Evolutionary conservation across 2,797 vertebrate genomes (phyloP), one percentile per base, ranked within the genome.

Genomic region (Coreius guichenoti): DNA sequence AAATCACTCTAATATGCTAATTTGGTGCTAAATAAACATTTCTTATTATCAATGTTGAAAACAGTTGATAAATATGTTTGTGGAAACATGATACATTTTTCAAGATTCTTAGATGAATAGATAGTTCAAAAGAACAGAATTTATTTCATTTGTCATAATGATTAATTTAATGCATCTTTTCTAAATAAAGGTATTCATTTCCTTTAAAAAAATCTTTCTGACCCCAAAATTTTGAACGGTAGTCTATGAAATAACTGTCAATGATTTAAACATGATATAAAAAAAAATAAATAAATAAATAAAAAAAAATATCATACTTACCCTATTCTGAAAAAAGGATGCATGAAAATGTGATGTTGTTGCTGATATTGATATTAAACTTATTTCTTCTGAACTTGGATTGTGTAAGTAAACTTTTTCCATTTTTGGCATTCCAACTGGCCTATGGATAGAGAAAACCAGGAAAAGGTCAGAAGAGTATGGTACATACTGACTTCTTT

Each of bases 381-480:
- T 97, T 93, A 98, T 99, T 97, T 99, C 98, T 96, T 99, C 98
- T 96, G 97, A 95, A 94, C 98, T 99, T 94, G 98, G 98, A 94
- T 99, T 99, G 94, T 99, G 98, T 92, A 99, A 96, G 94, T 97
- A 98, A 96, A 99, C 98, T 95, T 99, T 99, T 94, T 99, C 98
- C 98, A 99, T 98, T 97, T 99, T 98, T 96, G 98, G 98, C 98
- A 99, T 99, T 92, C 98, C 98, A 92, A 99, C 98, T 74, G 98
- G 97, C 94, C 98, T 99, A 92, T 43, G 26, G 83, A 93, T 88
- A 88, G 87, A 94, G 85, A 90, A 49, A 49, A 49, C 11, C 23
- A 63, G 39, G 19, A 33, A 72, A 17, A 81, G 61, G n/a, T 45
- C 36, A 79, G 8, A 72, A 23, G 26, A 33, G 33, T 61, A 29